Percentiles rank a stretch among this genome's conserved stretches.
phyloP scores from a whole-genome alignment of 23 tunicate genomes.

The Diplosoma virens region DNA sequence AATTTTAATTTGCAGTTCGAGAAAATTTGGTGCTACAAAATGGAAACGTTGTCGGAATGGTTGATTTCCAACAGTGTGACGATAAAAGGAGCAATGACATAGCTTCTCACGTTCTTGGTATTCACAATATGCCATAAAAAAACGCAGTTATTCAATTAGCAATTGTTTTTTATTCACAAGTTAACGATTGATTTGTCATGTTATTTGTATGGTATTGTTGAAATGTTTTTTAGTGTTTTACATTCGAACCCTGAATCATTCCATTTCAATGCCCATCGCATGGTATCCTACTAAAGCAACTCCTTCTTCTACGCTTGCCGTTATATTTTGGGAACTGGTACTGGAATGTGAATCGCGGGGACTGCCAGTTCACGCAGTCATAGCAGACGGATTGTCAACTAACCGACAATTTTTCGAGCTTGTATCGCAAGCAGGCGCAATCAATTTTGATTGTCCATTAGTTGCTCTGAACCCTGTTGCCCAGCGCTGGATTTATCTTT shows the following conservation, averaged over 20 bases:
- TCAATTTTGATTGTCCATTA: background rate
- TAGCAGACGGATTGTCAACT: constrained; percentile 28
- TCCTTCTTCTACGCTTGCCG: constrained; percentile 13
- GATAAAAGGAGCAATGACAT: too few relatives aligned
- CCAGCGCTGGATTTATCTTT: background rate
- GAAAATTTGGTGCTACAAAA: too few relatives aligned
- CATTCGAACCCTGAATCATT: background rate
- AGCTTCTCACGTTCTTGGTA: too few relatives aligned
- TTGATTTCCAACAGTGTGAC: too few relatives aligned
- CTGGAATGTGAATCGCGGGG: constrained; percentile 23
- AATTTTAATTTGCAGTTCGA: too few relatives aligned
- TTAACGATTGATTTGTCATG: too few relatives aligned
- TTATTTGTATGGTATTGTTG: too few relatives aligned
- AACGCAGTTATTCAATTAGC: too few relatives aligned
- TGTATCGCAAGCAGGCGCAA: background rate
- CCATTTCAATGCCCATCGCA: constrained; percentile 15
- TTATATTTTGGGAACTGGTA: constrained; percentile 27
- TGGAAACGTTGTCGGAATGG: too few relatives aligned
- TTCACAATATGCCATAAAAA: too few relatives aligned
- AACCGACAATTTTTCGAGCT: constrained; percentile 46
- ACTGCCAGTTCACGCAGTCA: constrained; percentile 13
- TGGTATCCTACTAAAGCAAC: constrained; percentile 26
- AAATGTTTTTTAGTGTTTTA: constrained; percentile 40
- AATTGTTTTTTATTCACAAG: too few relatives aligned
- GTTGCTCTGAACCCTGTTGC: background rate